phyloP scores from a whole-genome alignment of 2,113 vertebrate genomes.

The Montifringilla adamsi region DNA sequence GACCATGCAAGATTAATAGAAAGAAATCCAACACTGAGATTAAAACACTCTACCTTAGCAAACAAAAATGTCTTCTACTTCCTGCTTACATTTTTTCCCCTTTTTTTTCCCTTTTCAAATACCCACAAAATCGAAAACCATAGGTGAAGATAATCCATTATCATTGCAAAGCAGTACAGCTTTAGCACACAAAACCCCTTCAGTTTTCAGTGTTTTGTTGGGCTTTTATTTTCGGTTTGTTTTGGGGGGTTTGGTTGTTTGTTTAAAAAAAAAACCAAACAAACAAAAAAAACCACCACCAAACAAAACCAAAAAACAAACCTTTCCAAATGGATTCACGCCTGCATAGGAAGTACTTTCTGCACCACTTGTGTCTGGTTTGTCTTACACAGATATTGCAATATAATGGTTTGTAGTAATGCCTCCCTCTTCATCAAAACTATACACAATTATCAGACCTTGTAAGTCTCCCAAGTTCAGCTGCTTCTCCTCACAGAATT shows the following conservation, averaged over 20 bases:
- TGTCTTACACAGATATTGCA: background rate
- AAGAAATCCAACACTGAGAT: background rate
- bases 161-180: background rate
- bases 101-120: background rate
- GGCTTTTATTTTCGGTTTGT: background rate
- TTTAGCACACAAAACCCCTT: background rate
- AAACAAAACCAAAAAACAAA: too few species aligned
- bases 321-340: background rate
- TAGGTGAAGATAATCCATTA: background rate
- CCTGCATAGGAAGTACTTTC: background rate
- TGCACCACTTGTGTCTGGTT: background rate
- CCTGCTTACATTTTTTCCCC: background rate
- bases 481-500: background rate
- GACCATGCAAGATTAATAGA: background rate
- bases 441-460: background rate
- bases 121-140: background rate
- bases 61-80: background rate
- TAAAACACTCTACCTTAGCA: background rate
- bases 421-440: background rate
- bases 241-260: accelerated
- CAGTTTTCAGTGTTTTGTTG: background rate
- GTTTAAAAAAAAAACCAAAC: too few species aligned
- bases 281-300: too few species aligned
- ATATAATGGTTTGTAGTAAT: background rate
- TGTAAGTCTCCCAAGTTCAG: background rate